phyloP scores from a whole-genome alignment of 2,797 vertebrate genomes.

The Cossypha dichroa region DNA sequence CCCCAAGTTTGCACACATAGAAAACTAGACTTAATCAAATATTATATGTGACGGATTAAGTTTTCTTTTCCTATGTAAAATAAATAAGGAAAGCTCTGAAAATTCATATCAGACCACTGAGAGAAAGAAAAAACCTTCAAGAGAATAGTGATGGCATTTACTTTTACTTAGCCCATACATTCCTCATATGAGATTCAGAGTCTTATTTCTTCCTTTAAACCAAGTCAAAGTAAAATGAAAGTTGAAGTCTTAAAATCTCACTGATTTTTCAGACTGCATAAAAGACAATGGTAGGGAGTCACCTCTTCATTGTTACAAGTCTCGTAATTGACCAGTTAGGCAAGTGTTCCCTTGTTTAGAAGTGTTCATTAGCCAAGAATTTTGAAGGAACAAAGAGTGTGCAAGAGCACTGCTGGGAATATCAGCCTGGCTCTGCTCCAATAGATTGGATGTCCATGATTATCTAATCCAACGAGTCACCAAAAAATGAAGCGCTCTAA shows the following conservation, averaged over 20 bases:
- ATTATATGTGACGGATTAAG: background rate
- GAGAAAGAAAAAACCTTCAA: background rate
- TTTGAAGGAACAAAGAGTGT: background rate
- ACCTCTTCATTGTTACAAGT: background rate
- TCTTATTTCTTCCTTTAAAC: background rate
- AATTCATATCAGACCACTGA: background rate
- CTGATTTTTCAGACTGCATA: background rate
- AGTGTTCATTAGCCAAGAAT: background rate
- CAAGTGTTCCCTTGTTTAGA: background rate
- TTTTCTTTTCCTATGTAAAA: background rate
- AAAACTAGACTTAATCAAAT: background rate
- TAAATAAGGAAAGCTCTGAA: background rate
- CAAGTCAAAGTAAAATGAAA: background rate
- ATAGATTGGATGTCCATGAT: background rate
- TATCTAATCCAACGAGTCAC: background rate
- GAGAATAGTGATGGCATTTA: background rate
- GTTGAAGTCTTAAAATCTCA: background rate
- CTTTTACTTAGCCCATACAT: background rate
- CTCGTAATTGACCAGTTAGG: background rate
- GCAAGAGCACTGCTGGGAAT: background rate
- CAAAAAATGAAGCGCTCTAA: background rate
- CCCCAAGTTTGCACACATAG: fast-evolving
- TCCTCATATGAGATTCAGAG: background rate
- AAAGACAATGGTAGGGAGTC: background rate
- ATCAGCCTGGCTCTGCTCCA: background rate